Evolutionary conservation across 2,888 invertebrate species (phyloP), one percentile per base, ranked within the genome.

Genomic region (Spicauda simplicius): DNA sequence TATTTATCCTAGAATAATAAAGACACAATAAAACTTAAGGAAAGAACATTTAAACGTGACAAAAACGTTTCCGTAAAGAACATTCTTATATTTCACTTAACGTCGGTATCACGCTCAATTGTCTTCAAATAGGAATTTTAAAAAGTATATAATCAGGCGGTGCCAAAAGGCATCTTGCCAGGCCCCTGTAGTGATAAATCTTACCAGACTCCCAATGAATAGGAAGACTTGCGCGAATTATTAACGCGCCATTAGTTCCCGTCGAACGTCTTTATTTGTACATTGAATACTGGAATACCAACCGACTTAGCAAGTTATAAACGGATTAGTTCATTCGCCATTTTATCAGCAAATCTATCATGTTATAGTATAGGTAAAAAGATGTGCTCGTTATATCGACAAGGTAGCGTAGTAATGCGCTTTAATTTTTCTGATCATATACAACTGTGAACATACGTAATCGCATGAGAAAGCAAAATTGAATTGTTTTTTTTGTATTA

Each of bases 161-260:
- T 88, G 89, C 90, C 89, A 91, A 84, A 83, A 85, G 91, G 91
- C 91, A 90, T 86, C 85, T 88, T 91, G 91, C 92, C 92, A 91
- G 88, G 79, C 85, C 80, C 81, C 88, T 88, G 89, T 87, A 87
- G 87, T 85, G 85, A 88, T 91, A 91, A 91, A 91, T 92, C 91
- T 88, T 79, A 71, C 78, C 83, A 76, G 83, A 84, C 84, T 81
- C 80, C 86, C 86, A 87, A 87, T 91, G 83, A 91, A 91, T 89
- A 85, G 88, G 81, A 83, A 86, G 76, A 72, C 88, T 89, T 85
- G 85, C 80, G 83, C 85, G 82, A 90, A 90, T 92, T 91, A 91
- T 90, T 87, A 90, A 88, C 91, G 87, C 85, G 77, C 91, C 91
- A 91, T 92, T 91, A 91, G 88, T 86, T 85, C 78, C 80, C 79